Evolutionary conservation across 2,888 invertebrate species (phyloP).

Genomic region (Galerucella nymphaeae): DNA sequence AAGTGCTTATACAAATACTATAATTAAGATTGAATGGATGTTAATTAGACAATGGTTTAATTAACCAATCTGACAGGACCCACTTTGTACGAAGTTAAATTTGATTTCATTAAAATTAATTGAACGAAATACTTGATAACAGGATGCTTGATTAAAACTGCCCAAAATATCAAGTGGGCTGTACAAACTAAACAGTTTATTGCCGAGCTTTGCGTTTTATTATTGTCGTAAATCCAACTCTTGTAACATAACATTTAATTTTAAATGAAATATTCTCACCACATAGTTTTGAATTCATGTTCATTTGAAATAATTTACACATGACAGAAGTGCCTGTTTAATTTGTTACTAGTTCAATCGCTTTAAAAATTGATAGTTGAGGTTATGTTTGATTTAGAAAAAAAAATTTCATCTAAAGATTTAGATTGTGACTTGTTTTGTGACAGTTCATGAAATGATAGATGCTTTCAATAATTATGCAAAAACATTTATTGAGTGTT

Average conservation of each 20-base stretch:
- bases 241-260: background rate
- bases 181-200: constrained; percentile 35
- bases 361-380: too few relatives aligned
- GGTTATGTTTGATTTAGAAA: too few relatives aligned
- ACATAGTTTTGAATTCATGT: too few relatives aligned
- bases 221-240: constrained; percentile 19
- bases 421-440: too few relatives aligned
- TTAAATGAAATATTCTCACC: too few relatives aligned
- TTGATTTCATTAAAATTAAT: constrained; percentile 53
- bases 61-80: constrained; percentile 51
- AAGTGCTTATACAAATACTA: constrained; percentile 13
- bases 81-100: constrained; percentile 47
- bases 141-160: constrained; percentile 41
- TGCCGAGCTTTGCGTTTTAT: constrained; percentile 35
- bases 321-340: too few relatives aligned
- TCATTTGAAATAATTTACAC: too few relatives aligned
- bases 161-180: constrained; percentile 41
- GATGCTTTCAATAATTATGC: too few relatives aligned
- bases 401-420: too few relatives aligned
- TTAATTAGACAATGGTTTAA: constrained; percentile 42
- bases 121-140: constrained; percentile 48
- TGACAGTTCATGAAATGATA: too few relatives aligned
- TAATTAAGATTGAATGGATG: constrained; percentile 29
- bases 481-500: too few relatives aligned
- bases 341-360: too few relatives aligned